A percentile compares a stretch with the other conserved stretches of the same genome.
phyloP scores from a whole-genome alignment of 2,797 vertebrate genomes.

The Pitangus sulphuratus region DNA sequence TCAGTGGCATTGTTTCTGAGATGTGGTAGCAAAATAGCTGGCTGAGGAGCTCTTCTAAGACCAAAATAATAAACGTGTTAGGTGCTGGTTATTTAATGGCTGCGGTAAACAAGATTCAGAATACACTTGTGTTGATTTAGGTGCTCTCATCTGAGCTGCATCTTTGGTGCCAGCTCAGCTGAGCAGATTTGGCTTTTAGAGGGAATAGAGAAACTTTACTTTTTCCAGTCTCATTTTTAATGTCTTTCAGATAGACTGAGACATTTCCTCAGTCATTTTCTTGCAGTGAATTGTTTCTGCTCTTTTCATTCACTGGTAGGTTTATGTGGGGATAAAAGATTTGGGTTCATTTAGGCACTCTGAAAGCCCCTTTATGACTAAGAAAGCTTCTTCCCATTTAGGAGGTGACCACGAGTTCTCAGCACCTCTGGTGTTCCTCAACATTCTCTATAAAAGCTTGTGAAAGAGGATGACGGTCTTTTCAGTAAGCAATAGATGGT shows the following conservation, averaged over 20 bases:
- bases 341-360: background rate
- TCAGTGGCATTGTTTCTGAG: background rate
- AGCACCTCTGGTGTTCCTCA: background rate
- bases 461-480: background rate
- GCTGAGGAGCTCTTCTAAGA: background rate
- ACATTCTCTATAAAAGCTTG: background rate
- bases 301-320: background rate
- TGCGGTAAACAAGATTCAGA: background rate
- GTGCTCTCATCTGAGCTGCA: background rate
- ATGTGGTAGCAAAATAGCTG: background rate
- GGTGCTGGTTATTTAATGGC: background rate
- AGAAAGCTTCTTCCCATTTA: background rate
- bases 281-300: background rate
- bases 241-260: background rate
- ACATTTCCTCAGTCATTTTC: background rate
- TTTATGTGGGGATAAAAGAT: background rate
- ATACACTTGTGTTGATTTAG: background rate
- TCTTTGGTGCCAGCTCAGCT: background rate
- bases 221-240: background rate
- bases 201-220: background rate
- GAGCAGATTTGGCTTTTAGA: background rate
- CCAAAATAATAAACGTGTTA: rapidly evolving
- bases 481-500: background rate
- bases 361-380: background rate
- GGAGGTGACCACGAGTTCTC: background rate